Percentiles rank a stretch among this genome's conserved stretches.
Evolutionary conservation across 2,113 vertebrate species (phyloP).

Genomic region (Morone chrysops): DNA sequence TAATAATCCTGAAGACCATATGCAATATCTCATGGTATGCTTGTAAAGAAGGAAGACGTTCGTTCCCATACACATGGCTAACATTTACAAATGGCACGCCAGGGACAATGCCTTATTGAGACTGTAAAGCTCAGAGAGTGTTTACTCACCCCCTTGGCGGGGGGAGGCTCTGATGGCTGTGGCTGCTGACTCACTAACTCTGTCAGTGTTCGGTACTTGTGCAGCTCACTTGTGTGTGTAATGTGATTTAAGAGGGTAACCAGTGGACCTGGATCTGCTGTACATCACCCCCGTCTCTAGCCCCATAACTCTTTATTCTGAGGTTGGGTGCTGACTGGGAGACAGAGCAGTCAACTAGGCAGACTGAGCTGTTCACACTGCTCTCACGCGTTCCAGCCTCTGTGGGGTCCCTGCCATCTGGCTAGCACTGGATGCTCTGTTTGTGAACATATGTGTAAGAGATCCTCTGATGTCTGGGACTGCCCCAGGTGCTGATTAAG

Average conservation of each 20-base stretch:
- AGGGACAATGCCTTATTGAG: slow-evolving; percentile 47
- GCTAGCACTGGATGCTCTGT: slow-evolving; percentile 39
- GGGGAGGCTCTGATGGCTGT: slow-evolving; percentile 48
- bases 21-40: not conserved
- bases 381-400: slow-evolving; percentile 52
- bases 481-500: slow-evolving; percentile 71
- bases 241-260: slow-evolving; percentile 67
- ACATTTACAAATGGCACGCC: slow-evolving; percentile 40
- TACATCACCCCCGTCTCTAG: slow-evolving; percentile 50
- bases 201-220: slow-evolving; percentile 45
- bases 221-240: slow-evolving; percentile 45
- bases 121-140: slow-evolving; percentile 53
- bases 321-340: slow-evolving; percentile 44
- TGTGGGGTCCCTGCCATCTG: slow-evolving; percentile 72
- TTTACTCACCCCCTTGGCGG: slow-evolving; percentile 55
- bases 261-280: slow-evolving; percentile 53
- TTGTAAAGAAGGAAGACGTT: slow-evolving; percentile 1
- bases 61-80: slow-evolving; percentile 23
- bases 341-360: slow-evolving; percentile 35
- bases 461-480: slow-evolving; percentile 55
- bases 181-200: slow-evolving; percentile 68
- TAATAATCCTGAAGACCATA: not conserved
- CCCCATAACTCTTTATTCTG: slow-evolving; percentile 45
- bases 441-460: slow-evolving; percentile 61
- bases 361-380: slow-evolving; percentile 50